A percentile compares a stretch with the other conserved stretches of the same genome.
Evolutionary conservation across 2,113 vertebrate genomes (phyloP).

Genomic region (Protobothrops flavoviridis): DNA sequence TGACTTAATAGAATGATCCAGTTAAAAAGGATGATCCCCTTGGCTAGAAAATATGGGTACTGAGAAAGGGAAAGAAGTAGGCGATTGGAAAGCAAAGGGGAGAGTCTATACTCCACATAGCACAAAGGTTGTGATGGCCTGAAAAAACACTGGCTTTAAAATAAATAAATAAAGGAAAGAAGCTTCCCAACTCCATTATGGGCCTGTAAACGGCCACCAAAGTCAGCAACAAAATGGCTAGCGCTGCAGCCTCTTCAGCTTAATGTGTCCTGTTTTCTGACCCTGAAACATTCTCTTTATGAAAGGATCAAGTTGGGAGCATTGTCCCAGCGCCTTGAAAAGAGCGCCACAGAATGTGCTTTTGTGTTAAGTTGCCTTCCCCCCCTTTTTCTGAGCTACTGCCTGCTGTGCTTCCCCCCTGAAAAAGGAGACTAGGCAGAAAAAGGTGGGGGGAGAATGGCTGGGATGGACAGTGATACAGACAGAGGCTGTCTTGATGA

Average conservation of each 20-base stretch:
- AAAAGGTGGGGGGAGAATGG: conserved; percentile 62
- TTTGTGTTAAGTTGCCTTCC: conserved; percentile 84
- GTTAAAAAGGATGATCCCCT: conserved; percentile 72
- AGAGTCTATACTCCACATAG: conserved; percentile 38
- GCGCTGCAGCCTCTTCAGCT: conserved; percentile 79
- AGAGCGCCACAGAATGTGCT: conserved; percentile 90
- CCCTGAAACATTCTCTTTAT: conserved; percentile 86
- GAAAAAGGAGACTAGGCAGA: conserved; percentile 37
- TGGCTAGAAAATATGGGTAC: conserved; percentile 34
- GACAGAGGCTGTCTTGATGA: conserved; percentile 84
- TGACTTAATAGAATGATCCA: conserved; percentile 75
- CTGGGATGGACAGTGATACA: conserved; percentile 77
- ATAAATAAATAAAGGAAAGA: conserved; percentile 35
- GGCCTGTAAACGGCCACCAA: conserved; percentile 67
- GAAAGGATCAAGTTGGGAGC: conserved; percentile 82
- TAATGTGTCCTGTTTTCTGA: conserved; percentile 85
- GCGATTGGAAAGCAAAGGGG: conserved; percentile 19
- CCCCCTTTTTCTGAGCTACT: conserved; percentile 76
- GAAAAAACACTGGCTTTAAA: conserved; percentile 36
- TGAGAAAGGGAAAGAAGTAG: conserved; percentile 30
- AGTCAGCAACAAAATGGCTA: conserved; percentile 81
- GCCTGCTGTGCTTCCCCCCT: conserved; percentile 77
- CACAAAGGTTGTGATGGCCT: conserved; percentile 48
- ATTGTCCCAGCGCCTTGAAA: conserved; percentile 85
- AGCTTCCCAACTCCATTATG: conserved; percentile 35